These are phyloP conservation scores for Porites lobata DNA, from an alignment of 92 coral and sea anemone genomes.

Conservation along the genomic window DNA sequence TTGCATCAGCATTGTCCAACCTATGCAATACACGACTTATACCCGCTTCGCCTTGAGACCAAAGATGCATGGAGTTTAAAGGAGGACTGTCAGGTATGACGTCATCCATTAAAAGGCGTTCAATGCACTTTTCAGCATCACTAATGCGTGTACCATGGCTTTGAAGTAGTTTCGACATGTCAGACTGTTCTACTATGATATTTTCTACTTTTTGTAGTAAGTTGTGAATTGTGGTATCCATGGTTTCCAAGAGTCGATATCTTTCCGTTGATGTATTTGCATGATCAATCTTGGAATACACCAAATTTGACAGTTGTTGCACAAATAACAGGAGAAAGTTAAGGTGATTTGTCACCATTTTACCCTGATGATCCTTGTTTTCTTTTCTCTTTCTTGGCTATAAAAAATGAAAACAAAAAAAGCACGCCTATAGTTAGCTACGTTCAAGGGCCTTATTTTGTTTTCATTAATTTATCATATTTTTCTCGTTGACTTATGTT, in stretches of 20 bases:
- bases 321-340: conserved; percentile 15
- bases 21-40: conserved; percentile 1
- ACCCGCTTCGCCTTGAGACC: background rate
- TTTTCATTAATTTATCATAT: background rate
- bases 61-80: background rate
- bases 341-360: background rate
- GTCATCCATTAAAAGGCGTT: conserved; percentile 28
- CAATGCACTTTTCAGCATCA: conserved; percentile 19
- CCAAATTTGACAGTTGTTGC: conserved; percentile 2
- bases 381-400: conserved; percentile 25
- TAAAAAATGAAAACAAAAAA: too few relatives aligned
- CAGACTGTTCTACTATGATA: conserved; percentile 14
- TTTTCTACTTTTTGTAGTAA: conserved; percentile 20
- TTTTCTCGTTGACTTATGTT: background rate
- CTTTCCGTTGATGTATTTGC: background rate
- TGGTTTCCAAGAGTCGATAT: background rate
- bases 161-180: conserved; percentile 1
- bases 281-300: conserved; percentile 8
- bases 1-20: conserved; percentile 35
- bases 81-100: conserved; percentile 11
- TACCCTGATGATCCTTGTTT: conserved; percentile 11
- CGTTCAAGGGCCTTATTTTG: background rate
- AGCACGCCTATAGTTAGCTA: background rate
- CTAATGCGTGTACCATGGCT: conserved; percentile 33
- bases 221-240: conserved; percentile 8